Evolutionary conservation across 1,140 invertebrate genomes (phyloP), one percentile per base, ranked within the genome.

Genomic region (Scaptomyza montana): DNA sequence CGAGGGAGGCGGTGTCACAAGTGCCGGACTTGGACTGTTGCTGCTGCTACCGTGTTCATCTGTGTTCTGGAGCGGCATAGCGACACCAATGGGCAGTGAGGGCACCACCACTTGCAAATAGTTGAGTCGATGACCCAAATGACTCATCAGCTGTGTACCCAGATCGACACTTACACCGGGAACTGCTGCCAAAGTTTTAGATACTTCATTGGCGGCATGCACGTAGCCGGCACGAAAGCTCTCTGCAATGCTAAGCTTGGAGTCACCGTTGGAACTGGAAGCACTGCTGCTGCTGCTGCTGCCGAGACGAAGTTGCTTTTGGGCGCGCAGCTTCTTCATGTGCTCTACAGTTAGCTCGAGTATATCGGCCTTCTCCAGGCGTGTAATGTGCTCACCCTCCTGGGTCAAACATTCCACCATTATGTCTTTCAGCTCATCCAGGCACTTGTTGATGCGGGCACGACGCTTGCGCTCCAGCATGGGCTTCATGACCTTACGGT

Each of bases 311-410:
- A 93, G 92, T 78, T 95, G 94, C 76, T 94, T 94, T 43, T 94
- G 94, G 36, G 94, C 93, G 74, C 96, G 95, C 28, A 97, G 91
- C 89, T 95, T 89, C 95, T 96, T 91, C 76, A 98, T 93, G 92
- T 97, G 96, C 80, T 96, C 95, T 54, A 98, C 97, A 2, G 97
- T 97, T 92, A 98, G 93, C 91, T 98, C 97, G 70, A 98, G 93
- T 80, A 98, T 97, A 90, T 98, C 97, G 45, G 97, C 97, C 93
- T 98, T 98, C 92, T 98, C 97, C 90, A 98, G 92, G 91, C 97
- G 97, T 78, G 96, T 96, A 60, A 96, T 94, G 82, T 96, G 96
- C 90, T 96, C 96, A 36, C 95, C 95, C 92, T 96, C 95, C 69
- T 92, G 91, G 4, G 89, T 92, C 7, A 90, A 54, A 51, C 90